A percentile compares a stretch with the other conserved stretches of the same genome.
These are phyloP conservation scores for Diacarnus erythraeanus DNA, from an alignment of 37 sponge, comb jelly and placozoan species.

Conservation along the genomic window DNA sequence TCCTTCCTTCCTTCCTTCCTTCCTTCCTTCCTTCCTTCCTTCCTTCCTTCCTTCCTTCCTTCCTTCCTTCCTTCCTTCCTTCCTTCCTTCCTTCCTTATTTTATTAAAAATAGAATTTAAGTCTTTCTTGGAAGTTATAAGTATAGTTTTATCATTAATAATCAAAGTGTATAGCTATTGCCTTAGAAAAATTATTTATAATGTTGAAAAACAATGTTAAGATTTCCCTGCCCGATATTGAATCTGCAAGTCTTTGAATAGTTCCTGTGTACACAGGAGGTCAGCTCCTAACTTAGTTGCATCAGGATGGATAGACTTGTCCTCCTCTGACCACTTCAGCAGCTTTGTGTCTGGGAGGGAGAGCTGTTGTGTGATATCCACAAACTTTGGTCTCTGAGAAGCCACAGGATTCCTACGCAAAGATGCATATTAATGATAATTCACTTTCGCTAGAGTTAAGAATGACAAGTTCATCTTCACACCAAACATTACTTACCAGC, in stretches of 20 bases:
- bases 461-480: not conserved
- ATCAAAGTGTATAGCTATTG: no score
- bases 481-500: not conserved
- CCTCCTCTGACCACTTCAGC: slow-evolving; percentile 43
- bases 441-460: not conserved
- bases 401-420: not conserved
- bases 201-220: no score
- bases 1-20: slow-evolving; percentile 14
- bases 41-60: slow-evolving; percentile 3
- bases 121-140: no score
- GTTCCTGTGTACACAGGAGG: slow-evolving; percentile 6
- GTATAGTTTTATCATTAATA: no score
- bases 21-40: slow-evolving; percentile 28
- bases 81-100: slow-evolving; percentile 5
- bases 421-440: no score
- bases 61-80: slow-evolving; percentile 12
- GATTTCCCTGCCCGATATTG: no score
- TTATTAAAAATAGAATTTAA: no score
- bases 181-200: no score
- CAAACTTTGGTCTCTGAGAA: not conserved
- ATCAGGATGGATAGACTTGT: slow-evolving; percentile 22
- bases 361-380: slow-evolving; percentile 8
- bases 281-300: slow-evolving; percentile 32
- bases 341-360: slow-evolving; percentile 24
- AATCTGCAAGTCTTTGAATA: slow-evolving; percentile 38